Percentiles rank a stretch among this genome's conserved stretches.
Conservation (phyloP, 2,797 vertebrate species). For the Rhynchonycteris naso region DNA sequence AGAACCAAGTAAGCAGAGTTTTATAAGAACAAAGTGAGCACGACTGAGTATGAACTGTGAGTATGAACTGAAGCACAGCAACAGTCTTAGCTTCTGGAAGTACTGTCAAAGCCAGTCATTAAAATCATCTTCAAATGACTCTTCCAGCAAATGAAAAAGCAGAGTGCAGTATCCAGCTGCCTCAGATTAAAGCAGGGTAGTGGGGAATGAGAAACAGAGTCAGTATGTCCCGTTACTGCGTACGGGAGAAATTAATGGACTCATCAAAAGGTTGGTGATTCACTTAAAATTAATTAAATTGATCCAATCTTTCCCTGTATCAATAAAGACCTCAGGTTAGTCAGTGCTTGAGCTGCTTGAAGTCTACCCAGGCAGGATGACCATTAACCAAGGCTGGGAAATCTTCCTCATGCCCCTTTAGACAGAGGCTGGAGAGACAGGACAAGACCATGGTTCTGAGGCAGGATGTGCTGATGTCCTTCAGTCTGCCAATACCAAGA, state of each 20-base stretch:
- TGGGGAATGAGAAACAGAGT: conserved; percentile 43
- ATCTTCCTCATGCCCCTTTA: neutral
- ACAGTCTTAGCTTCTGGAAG: conserved; percentile 51
- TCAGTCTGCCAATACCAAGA: conserved; percentile 59
- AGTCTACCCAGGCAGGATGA: conserved; percentile 38
- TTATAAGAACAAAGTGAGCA: neutral
- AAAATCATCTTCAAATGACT: conserved; percentile 54
- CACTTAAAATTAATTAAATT: conserved; percentile 67
- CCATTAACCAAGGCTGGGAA: conserved; percentile 48
- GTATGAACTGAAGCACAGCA: conserved; percentile 5
- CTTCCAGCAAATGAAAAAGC: conserved; percentile 63
- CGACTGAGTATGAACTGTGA: neutral
- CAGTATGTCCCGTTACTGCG: conserved; percentile 64
- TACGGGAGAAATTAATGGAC: conserved; percentile 68
- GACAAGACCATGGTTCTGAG: conserved; percentile 39
- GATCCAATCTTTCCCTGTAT: conserved; percentile 50
- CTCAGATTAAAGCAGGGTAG: conserved; percentile 62
- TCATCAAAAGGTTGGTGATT: conserved; percentile 69
- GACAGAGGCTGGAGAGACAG: conserved; percentile 9
- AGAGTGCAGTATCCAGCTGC: conserved; percentile 42
- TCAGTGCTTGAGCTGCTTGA: conserved; percentile 41
- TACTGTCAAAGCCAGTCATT: conserved; percentile 35
- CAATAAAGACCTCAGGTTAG: conserved; percentile 53
- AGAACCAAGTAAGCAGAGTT: conserved; percentile 11
- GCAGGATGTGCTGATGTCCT: conserved; percentile 39